Percentiles rank a stretch among this genome's conserved stretches.
Evolutionary conservation across 1,140 invertebrate species (phyloP).

Genomic region (Leptinotarsa lineolata): DNA sequence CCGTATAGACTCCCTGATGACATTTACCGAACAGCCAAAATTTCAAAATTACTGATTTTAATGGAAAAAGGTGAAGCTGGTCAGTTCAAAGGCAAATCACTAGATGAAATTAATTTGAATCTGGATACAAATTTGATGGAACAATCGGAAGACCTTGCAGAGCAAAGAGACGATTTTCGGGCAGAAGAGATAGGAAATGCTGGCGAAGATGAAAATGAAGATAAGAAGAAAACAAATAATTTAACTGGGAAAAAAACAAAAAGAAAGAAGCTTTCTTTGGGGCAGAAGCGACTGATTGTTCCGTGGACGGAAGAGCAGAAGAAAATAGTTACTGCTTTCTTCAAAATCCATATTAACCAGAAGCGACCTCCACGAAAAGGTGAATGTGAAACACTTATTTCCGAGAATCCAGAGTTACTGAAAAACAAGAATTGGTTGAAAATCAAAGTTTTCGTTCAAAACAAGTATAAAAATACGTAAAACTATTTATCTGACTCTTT

Average conservation of each 20-base stretch:
- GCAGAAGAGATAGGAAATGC: background rate
- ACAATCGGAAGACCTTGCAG: constrained; percentile 26
- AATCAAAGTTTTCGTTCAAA: constrained; percentile 19
- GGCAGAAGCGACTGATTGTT: background rate
- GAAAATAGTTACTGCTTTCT: constrained; percentile 24
- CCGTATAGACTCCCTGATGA: constrained; percentile 40
- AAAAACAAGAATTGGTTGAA: constrained; percentile 30
- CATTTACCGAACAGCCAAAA: constrained; percentile 42
- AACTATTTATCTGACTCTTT: too few species aligned
- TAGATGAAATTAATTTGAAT: constrained; percentile 50
- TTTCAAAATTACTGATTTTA: constrained; percentile 41
- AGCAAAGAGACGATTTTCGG: background rate
- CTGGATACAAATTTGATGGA: constrained; percentile 36
- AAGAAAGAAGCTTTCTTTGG: background rate
- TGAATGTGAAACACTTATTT: constrained; percentile 35
- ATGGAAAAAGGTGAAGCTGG: constrained; percentile 47
- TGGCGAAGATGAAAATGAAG: background rate
- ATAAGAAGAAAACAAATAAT: constrained; percentile 7
- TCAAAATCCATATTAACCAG: constrained; percentile 40
- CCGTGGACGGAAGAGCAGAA: constrained; percentile 11
- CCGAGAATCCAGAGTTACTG: constrained; percentile 19
- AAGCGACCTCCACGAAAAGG: constrained; percentile 34
- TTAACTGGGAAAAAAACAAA: background rate
- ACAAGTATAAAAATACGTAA: too few species aligned
- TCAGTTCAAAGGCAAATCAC: constrained; percentile 45